Conservation (phyloP, 2,113 vertebrate genomes). For the Vulpes ferrilata region DNA sequence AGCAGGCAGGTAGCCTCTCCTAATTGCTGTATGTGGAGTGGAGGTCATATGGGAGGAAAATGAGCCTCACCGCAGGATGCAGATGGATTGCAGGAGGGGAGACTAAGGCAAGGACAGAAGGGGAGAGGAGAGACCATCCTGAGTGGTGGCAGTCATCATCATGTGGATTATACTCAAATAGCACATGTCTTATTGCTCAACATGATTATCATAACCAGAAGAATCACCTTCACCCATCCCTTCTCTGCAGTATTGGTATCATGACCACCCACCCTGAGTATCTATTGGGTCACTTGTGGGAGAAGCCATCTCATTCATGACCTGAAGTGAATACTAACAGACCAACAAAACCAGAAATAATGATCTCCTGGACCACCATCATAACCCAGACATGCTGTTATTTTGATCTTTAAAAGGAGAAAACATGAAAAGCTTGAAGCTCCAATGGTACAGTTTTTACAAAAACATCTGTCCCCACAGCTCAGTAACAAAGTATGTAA, state of each 20-base stretch:
- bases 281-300: no score
- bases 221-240: not conserved
- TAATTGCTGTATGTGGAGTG: not conserved
- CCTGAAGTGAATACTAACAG: not conserved
- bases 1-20: no score
- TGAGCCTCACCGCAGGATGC: no score
- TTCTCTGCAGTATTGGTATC: not conserved
- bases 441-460: not conserved
- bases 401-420: not conserved
- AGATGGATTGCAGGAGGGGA: fast-evolving
- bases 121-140: not conserved
- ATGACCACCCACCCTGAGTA: not conserved
- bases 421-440: not conserved
- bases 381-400: not conserved
- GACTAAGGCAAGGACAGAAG: not conserved
- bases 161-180: fast-evolving
- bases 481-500: not conserved
- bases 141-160: fast-evolving
- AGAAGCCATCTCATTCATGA: not conserved
- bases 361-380: fast-evolving
- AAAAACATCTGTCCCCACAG: no score
- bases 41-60: no score
- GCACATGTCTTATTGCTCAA: not conserved
- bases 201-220: fast-evolving
- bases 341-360: not conserved